These are phyloP conservation scores for Megaustenia siamemsis DNA, from an alignment of 2,888 invertebrate genomes.

Conservation along the genomic window DNA sequence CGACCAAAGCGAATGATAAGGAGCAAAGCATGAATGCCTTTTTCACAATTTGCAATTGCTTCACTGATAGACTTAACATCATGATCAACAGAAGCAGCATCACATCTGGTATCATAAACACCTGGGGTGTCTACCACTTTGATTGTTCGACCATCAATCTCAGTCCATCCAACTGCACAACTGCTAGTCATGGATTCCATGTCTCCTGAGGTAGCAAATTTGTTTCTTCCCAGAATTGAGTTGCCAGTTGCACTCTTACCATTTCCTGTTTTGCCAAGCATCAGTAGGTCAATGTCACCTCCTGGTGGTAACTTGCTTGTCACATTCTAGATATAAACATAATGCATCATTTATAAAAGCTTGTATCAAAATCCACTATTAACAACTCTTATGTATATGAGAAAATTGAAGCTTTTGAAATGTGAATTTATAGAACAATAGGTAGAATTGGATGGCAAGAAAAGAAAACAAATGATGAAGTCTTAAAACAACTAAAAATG, in stretches of 20 bases:
- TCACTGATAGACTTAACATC: slow-evolving; percentile 50
- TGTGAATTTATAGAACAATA: too few species aligned
- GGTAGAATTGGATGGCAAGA: too few species aligned
- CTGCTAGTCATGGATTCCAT: slow-evolving; percentile 37
- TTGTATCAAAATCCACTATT: too few species aligned
- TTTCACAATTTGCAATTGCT: slow-evolving; percentile 45
- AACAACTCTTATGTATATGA: too few species aligned
- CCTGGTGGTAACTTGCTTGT: slow-evolving; percentile 47
- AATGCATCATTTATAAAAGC: neutral
- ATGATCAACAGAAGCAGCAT: slow-evolving; percentile 21
- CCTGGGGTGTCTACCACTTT: slow-evolving; percentile 53
- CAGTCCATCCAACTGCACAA: slow-evolving; percentile 39
- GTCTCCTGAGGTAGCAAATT: slow-evolving; percentile 23
- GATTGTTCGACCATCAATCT: slow-evolving; percentile 50
- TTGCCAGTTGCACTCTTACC: slow-evolving; percentile 52
- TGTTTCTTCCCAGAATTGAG: slow-evolving; percentile 45
- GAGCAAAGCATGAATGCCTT: slow-evolving; percentile 48
- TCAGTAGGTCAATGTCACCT: slow-evolving; percentile 44
- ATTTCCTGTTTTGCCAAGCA: slow-evolving; percentile 52
- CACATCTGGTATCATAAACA: slow-evolving; percentile 46
- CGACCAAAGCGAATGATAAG: slow-evolving; percentile 50
- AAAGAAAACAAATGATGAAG: too few species aligned
- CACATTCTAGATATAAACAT: slow-evolving; percentile 31
- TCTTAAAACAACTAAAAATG: too few species aligned
- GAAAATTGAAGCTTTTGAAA: too few species aligned